phyloP scores from a whole-genome alignment of 2,113 vertebrate species.

The Ophiodon elongatus region DNA sequence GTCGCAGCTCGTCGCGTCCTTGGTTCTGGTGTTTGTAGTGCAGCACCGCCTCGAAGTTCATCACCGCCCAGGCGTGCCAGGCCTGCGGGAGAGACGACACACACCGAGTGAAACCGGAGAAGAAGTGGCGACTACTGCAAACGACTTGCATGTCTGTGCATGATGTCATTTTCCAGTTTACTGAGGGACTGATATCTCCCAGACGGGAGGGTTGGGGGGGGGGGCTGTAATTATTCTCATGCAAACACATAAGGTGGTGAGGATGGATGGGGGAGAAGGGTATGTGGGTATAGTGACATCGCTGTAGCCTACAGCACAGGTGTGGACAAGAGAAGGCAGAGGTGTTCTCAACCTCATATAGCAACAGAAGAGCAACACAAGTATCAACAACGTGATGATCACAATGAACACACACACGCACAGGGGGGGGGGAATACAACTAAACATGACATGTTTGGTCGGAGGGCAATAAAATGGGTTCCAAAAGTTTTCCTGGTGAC shows the following conservation, averaged over 20 bases:
- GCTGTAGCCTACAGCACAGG: conserved; percentile 46
- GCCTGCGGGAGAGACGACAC: conserved; percentile 83
- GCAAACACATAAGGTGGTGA: conserved; percentile 27
- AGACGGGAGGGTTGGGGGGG: no score
- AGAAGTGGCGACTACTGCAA: conserved; percentile 27
- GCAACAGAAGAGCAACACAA: no score
- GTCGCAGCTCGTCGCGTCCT: conserved; percentile 91
- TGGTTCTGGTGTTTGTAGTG: conserved; percentile 98
- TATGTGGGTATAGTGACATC: conserved; percentile 12
- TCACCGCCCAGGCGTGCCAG: conserved; percentile 99
- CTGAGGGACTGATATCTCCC: conserved; percentile 27
- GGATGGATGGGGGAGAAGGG: conserved; percentile 13
- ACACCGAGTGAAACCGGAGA: conserved; percentile 18
- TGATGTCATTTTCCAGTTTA: conserved; percentile 50
- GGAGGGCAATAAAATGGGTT: conserved; percentile 20
- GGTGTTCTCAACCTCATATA: no score
- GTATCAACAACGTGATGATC: background rate
- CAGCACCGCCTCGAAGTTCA: conserved; percentile 98
- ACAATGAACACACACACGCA: no score
- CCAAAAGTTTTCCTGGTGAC: conserved; percentile 24
- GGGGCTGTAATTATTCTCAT: conserved; percentile 22
- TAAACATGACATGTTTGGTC: conserved; percentile 27
- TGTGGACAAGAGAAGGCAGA: conserved; percentile 14
- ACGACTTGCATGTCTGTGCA: conserved; percentile 50
- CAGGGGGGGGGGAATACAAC: no score